Evolutionary conservation across 2,888 invertebrate species (phyloP), one percentile per base, ranked within the genome.

Genomic region (Sceliomorpha sp.): DNA sequence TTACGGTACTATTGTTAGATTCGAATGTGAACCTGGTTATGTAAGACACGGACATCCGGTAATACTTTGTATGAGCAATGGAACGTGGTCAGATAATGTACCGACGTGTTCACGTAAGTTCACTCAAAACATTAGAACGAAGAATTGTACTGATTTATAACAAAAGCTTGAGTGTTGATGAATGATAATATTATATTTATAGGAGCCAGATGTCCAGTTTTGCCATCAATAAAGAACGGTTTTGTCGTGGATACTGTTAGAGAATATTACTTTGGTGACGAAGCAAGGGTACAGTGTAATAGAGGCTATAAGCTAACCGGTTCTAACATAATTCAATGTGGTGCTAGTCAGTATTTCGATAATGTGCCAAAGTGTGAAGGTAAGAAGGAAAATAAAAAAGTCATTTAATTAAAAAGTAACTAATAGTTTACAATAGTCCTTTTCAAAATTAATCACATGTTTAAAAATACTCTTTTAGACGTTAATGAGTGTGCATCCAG

Each of bases 11-110:
- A 97, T 98, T 78, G 94, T 97, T 1, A 91, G 97, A 70, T 97
- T 95, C 83, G 96, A 96, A 87, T 98, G 97, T 82, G 96, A 97
- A 81, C 93, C 96, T 3, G 97, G 97, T 1, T 97, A 96, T 82
- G 93, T 95, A 53, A 91, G 97, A 74, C 93, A 92, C 74, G 97
- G 97, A 20, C 94, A 95, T 83, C 97, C 97, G 9, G 97, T 97
- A 1, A 92, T 97, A 32, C 92, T 96, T 27, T 98, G 97, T 86
- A 97, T 97, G 96, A 97, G 96, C 82, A 97, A 97, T 82, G 97
- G 97, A 45, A 96, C 97, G 6, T 98, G 97, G 97, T 97, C 97
- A 63, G 96, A 96, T 62, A 93, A 95, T 75, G 96, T 97, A 2
- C 97, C 97, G 0, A 92, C 93, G 2, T 97, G 97, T 88, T 92